A percentile compares a stretch with the other conserved stretches of the same genome.
Conservation (phyloP, 2,888 invertebrate species). For the Pseudococcus longispinus region DNA sequence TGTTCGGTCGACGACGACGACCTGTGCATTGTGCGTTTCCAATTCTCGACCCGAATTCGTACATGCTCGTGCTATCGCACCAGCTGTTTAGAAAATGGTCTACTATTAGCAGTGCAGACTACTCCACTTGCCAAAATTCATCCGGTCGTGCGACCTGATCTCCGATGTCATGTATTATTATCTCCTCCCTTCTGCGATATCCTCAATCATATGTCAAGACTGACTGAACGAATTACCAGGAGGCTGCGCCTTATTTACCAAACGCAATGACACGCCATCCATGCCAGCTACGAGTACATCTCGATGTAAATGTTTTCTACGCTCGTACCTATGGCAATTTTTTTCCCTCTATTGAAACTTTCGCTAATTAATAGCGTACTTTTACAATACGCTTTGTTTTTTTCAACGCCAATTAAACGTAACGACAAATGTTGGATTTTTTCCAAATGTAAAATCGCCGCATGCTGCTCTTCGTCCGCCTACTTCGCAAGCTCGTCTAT, state of each 20-base stretch:
- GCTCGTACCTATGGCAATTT: background rate
- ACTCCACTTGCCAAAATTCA: background rate
- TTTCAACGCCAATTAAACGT: slow-evolving; percentile 28
- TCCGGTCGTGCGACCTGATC: background rate
- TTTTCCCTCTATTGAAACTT: background rate
- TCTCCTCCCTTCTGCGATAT: background rate
- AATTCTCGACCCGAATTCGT: background rate
- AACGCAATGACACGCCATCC: background rate
- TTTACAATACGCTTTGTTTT: slow-evolving; percentile 7
- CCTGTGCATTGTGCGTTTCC: background rate
- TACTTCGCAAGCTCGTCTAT: background rate
- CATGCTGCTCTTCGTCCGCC: background rate
- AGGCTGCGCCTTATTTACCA: background rate
- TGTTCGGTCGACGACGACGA: background rate
- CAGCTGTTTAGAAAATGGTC: no score
- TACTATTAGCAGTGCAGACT: background rate
- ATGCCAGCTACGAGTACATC: background rate
- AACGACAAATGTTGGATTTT: slow-evolving; percentile 5
- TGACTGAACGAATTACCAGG: background rate
- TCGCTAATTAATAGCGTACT: slow-evolving; percentile 18
- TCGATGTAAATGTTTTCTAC: background rate
- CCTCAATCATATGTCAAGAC: background rate
- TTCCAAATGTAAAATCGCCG: background rate
- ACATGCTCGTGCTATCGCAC: no score
- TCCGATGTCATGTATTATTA: background rate